Base-by-base conservation (phyloP, 2,797 vertebrate genomes). In the Tenualosa ilisha region DNA sequence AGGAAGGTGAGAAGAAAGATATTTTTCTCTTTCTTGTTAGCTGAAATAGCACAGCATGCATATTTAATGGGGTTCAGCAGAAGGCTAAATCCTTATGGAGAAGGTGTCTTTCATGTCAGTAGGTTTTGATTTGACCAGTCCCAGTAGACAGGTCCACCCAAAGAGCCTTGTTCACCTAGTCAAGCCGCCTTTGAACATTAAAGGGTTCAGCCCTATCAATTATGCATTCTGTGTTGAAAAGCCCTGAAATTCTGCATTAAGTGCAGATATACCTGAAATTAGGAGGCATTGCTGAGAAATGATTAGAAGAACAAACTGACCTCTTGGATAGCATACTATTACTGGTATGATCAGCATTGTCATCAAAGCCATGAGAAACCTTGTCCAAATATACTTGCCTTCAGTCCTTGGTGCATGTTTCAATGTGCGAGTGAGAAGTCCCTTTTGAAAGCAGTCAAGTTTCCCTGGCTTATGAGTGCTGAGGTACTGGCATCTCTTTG, bases 141-240 rank as follows among this genome's bases (percentile, higher is more conserved):
- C 88, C 88, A 82, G 75, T 84, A 85, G 87, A 88, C 87, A 85
- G 81, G 82, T 86, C 84, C 83, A 82, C 40, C 81, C 85, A 84
- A 88, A 89, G 86, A 85, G 82, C 83, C 83, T 51, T 84, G 82
- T 84, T 87, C 84, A 85, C 82, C 84, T 86, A 81, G 43, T 86
- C 84, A 86, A 85, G 85, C 72, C 61, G 84, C 17, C 85, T 88
- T 85, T 90, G 82, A 87, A 86, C 85, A 85, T 86, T 85, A 86
- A 89, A 88, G 84, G 51, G 81, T 84, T 83, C 49, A 83, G 68
- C 82, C 81, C 82, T 87, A 84, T 88, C 85, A 88, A 86, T 88
- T 88, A 91, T 88, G 85, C 82, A 90, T 87, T 84, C 84, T 63
- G 81, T 51, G 82, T 86, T 75, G 85, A 89, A 85, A 87, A 84